Conservation (phyloP, 2,113 vertebrate species). For the Muntiacus muntjak region DNA sequence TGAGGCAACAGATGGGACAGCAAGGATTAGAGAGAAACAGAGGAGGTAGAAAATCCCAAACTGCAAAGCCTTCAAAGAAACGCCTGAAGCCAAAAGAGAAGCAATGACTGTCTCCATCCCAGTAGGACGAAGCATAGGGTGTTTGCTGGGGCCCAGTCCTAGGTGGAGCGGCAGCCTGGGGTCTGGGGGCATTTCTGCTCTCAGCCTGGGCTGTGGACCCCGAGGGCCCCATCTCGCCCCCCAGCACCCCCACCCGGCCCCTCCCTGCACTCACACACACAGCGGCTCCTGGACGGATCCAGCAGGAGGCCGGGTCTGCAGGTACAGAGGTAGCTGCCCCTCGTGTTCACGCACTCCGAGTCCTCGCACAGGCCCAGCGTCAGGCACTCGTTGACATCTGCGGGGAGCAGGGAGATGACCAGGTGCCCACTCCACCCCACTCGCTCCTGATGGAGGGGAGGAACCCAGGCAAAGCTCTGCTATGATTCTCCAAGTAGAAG, state of each 20-base stretch:
- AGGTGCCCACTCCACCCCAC: rapidly evolving
- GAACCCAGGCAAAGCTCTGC: not conserved
- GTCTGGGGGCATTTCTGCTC: not conserved
- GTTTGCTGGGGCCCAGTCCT: not conserved
- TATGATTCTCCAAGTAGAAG: not conserved
- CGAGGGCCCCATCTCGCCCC: not conserved
- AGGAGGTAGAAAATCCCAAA: not conserved
- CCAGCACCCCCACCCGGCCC: not conserved
- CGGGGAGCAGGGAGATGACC: constrained; percentile 39
- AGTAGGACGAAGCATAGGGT: not conserved
- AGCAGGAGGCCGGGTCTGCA: constrained; percentile 91
- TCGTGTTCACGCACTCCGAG: constrained; percentile 92
- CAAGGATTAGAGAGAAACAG: not conserved
- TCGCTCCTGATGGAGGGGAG: not conserved
- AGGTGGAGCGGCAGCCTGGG: not conserved
- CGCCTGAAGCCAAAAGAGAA: not conserved
- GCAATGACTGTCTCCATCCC: not conserved
- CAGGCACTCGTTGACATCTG: constrained; percentile 96
- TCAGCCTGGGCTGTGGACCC: not conserved
- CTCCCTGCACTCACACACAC: constrained; percentile 91
- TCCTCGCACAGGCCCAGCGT: constrained; percentile 90
- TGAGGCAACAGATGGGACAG: not conserved
- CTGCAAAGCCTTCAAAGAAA: not conserved
- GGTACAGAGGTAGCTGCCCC: constrained; percentile 93
- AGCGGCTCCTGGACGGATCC: constrained; percentile 92